A percentile compares a stretch with the other conserved stretches of the same genome.
Conservation (phyloP, 2,113 vertebrate species). For the Hippolais icterina region DNA sequence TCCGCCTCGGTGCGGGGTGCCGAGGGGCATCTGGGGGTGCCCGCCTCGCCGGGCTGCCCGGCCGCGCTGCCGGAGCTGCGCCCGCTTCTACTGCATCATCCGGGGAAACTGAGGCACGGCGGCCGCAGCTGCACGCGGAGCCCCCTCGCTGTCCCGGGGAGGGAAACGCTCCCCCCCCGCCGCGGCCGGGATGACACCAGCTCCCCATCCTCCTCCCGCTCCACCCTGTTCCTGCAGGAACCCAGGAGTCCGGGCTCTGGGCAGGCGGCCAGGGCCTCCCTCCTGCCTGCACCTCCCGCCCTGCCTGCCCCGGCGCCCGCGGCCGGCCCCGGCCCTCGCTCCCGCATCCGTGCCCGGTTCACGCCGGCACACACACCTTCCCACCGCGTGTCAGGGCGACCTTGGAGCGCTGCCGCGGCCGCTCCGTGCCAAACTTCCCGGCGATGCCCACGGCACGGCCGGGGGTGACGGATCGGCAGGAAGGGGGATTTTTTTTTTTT, state of each 20-base stretch:
- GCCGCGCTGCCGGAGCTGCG: too few species aligned
- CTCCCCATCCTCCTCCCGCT: slow-evolving; percentile 39
- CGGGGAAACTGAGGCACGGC: slow-evolving; percentile 35
- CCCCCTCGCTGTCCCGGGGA: not conserved
- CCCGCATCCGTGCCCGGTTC: not conserved
- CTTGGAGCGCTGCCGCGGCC: slow-evolving; percentile 20
- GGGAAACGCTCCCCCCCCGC: not conserved
- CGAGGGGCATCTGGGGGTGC: not conserved
- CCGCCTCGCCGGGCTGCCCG: not conserved
- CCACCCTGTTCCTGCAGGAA: slow-evolving; percentile 66
- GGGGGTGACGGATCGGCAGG: not conserved
- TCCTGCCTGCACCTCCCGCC: slow-evolving; percentile 12
- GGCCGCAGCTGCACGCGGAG: not conserved
- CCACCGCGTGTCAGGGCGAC: slow-evolving; percentile 48
- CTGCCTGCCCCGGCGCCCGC: not conserved
- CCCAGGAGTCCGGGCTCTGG: slow-evolving; percentile 15
- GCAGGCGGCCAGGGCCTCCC: slow-evolving; percentile 37
- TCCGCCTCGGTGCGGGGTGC: not conserved
- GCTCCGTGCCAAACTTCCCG: not conserved
- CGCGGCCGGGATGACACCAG: slow-evolving; percentile 26
- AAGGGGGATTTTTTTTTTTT: not conserved
- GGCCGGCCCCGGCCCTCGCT: not conserved
- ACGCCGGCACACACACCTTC: not conserved
- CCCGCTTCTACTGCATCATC: not conserved
- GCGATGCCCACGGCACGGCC: not conserved